phyloP scores from a whole-genome alignment of 53 echinoderm and acorn worm species.

The Antedon mediterranea region DNA sequence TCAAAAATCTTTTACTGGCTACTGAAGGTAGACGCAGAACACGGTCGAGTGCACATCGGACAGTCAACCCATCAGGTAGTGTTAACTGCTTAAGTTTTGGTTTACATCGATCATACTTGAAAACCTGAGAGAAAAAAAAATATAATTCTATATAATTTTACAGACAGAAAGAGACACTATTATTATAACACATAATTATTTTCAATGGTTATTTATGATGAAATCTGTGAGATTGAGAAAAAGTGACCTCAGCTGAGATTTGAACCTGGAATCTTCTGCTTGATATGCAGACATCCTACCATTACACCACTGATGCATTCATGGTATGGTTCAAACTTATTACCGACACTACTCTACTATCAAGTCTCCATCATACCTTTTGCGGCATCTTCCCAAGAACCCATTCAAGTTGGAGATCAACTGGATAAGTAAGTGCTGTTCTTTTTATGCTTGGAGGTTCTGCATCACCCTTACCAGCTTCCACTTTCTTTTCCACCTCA shows the following conservation, averaged over 20 bases:
- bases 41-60: conserved; percentile 60
- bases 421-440: conserved; percentile 47
- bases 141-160: neutral
- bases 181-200: too few species aligned
- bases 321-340: too few species aligned
- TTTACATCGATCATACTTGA: conserved; percentile 40
- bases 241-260: too few species aligned
- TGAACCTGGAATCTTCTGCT: too few species aligned
- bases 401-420: conserved; percentile 79
- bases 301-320: too few species aligned
- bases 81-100: conserved; percentile 31
- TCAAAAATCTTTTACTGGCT: conserved; percentile 91
- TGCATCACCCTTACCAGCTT: conserved; percentile 11
- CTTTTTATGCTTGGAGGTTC: conserved; percentile 47
- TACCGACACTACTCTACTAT: too few species aligned
- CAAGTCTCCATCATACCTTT: too few species aligned
- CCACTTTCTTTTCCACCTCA: conserved; percentile 35
- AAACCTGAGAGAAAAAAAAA: conserved; percentile 32
- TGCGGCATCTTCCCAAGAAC: conserved; percentile 86
- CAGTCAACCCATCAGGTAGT: conserved; percentile 45
- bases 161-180: too few species aligned
- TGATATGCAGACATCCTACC: too few species aligned
- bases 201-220: too few species aligned
- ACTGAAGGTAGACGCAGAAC: conserved; percentile 88
- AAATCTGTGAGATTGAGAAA: neutral